Conservation (phyloP, 2,113 vertebrate genomes). For the Anser brachyrhynchus region DNA sequence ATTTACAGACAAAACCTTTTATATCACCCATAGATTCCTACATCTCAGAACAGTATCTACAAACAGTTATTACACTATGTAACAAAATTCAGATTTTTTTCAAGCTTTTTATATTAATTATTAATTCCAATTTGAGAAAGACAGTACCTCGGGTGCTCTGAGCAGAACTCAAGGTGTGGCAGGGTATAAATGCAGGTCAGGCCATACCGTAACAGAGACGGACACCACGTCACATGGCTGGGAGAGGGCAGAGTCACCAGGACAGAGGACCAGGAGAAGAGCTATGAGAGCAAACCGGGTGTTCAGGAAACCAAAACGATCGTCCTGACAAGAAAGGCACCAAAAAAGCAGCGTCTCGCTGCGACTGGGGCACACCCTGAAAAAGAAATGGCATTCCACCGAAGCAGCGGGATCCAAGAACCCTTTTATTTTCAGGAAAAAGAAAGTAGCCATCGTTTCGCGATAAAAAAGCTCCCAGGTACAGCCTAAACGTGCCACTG, state of each 20-base stretch:
- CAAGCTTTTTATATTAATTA: conserved; percentile 73
- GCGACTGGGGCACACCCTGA: neutral
- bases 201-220: neutral
- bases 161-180: conserved; percentile 48
- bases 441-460: neutral
- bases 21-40: conserved; percentile 78
- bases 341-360: neutral
- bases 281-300: neutral
- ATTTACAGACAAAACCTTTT: conserved; percentile 84
- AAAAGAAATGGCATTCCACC: neutral
- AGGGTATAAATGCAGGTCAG: conserved; percentile 8
- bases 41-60: conserved; percentile 75
- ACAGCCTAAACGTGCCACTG: neutral
- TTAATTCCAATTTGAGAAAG: conserved; percentile 72
- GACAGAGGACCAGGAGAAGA: neutral
- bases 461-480: neutral
- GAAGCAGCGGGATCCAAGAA: neutral
- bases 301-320: conserved; percentile 34
- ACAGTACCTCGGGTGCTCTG: conserved; percentile 59
- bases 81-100: conserved; percentile 57
- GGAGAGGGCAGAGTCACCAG: neutral
- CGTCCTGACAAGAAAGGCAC: conserved; percentile 42
- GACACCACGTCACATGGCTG: neutral
- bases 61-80: conserved; percentile 76
- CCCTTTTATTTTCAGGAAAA: neutral